phyloP scores from a whole-genome alignment of 2,797 vertebrate species.

The Bufotes viridis region DNA sequence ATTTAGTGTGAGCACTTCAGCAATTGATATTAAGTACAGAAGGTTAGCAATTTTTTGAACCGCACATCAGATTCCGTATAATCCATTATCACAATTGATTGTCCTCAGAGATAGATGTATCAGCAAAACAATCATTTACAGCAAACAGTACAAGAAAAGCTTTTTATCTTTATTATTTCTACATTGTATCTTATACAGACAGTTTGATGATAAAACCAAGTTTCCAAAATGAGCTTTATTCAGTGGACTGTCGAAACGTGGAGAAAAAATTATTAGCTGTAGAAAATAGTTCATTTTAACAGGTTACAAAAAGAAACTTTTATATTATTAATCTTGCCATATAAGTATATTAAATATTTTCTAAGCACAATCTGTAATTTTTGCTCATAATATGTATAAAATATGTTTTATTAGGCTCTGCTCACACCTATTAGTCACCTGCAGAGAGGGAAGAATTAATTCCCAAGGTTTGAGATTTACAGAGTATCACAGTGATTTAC shows the following conservation, averaged over 20 bases:
- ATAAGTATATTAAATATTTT: background rate
- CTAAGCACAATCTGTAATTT: background rate
- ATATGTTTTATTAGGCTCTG: background rate
- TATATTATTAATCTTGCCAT: background rate
- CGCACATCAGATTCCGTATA: conserved; percentile 27
- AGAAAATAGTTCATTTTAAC: background rate
- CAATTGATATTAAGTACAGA: conserved; percentile 45
- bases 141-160: conserved; percentile 48
- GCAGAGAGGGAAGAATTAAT: background rate
- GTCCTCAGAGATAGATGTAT: conserved; percentile 47
- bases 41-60: conserved; percentile 10
- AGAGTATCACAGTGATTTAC: background rate
- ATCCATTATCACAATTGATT: conserved; percentile 55
- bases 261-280: background rate
- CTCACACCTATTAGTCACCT: background rate
- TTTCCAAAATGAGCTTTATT: conserved; percentile 8
- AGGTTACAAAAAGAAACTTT: background rate
- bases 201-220: background rate
- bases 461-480: background rate
- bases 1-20: conserved; percentile 21
- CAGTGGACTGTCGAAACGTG: background rate
- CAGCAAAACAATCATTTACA: conserved; percentile 52
- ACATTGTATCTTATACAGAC: background rate
- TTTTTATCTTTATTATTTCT: conserved; percentile 38
- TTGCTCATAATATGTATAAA: background rate